A percentile compares a stretch with the other conserved stretches of the same genome.
These are phyloP conservation scores for Lithophane ornitopus DNA, from an alignment of 2,888 invertebrate species.

Conservation along the genomic window DNA sequence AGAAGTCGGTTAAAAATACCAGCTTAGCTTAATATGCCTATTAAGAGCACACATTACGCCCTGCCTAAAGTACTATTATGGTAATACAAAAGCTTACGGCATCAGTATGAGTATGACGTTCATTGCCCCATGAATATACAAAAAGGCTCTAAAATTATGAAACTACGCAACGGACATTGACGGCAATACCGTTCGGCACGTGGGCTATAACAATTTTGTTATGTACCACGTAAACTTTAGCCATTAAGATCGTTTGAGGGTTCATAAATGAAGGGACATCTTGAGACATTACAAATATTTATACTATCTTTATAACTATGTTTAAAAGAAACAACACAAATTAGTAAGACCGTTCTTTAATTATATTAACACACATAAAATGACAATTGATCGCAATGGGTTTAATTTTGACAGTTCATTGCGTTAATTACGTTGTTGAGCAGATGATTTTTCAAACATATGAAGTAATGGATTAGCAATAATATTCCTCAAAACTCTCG, in stretches of 20 bases:
- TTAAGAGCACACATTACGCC: background rate
- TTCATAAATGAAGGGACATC: background rate
- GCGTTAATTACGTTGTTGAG: no score
- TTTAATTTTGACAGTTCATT: no score
- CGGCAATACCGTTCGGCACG: conserved; percentile 9
- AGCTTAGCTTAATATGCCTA: background rate
- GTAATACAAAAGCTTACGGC: conserved; percentile 21
- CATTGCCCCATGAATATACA: conserved; percentile 48
- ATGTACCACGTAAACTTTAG: conserved; percentile 14
- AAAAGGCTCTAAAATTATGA: conserved; percentile 36
- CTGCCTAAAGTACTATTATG: conserved; percentile 23
- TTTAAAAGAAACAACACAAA: no score
- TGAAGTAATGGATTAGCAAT: no score
- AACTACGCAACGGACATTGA: conserved; percentile 4
- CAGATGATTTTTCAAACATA: no score
- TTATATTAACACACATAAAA: no score
- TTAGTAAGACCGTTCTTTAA: no score
- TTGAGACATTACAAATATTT: background rate
- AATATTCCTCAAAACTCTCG: no score
- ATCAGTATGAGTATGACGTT: conserved; percentile 32
- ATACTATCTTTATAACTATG: background rate
- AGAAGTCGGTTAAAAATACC: no score
- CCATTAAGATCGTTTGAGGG: conserved; percentile 20
- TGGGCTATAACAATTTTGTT: conserved; percentile 9
- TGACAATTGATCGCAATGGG: no score